Base-by-base conservation (phyloP, 2,797 vertebrate species). In the Melanotaenia nigrans region DNA sequence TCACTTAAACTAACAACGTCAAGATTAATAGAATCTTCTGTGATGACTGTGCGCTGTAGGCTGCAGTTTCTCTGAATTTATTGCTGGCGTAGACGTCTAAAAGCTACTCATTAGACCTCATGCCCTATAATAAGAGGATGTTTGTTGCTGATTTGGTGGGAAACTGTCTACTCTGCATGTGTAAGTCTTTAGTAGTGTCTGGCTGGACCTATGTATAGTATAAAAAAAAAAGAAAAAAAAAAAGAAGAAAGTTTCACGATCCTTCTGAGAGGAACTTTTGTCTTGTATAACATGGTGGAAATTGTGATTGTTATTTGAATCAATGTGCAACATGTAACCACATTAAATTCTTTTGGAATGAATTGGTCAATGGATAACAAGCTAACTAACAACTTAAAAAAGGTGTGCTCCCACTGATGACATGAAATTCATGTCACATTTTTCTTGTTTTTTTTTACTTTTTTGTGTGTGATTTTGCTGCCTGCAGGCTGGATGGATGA, bases 21-120 rank as follows among this genome's bases (percentile, higher is more conserved):
- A 24, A 25, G 11, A 47, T 20, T n/a, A 5, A 45, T 47, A 14
- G 36, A n/a, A 22, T 11, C 24, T 49, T 45, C 18, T 61, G 40
- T 24, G 20, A 61, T 73, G 54, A 67, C 38, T 61, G 13, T 65
- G 10, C 12, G 47, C 35, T 45, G 12, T 12, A 32, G 57, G 32
- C 14, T 10, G n/a, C 47, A 73, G 69, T 32, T 65, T 71, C 58
- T 4, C 40, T 18, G 13, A 69, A 55, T 62, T 70, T 33, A 63
- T 35, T 72, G 47, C 62, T 68, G 58, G 25, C 40, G 33, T 8
- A n/a, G 9, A 68, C 7, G 36, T 20, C 3, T 28, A 33, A 42
- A 63, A 33, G 6, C 40, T 36, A 25, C 55, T 55, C 14, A 60
- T 65, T 49, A 70, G 16, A 70, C 49, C 42, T 65, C 66, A 65